Evolutionary conservation across 2,888 invertebrate genomes (phyloP).

Genomic region (Lissonota sp.): DNA sequence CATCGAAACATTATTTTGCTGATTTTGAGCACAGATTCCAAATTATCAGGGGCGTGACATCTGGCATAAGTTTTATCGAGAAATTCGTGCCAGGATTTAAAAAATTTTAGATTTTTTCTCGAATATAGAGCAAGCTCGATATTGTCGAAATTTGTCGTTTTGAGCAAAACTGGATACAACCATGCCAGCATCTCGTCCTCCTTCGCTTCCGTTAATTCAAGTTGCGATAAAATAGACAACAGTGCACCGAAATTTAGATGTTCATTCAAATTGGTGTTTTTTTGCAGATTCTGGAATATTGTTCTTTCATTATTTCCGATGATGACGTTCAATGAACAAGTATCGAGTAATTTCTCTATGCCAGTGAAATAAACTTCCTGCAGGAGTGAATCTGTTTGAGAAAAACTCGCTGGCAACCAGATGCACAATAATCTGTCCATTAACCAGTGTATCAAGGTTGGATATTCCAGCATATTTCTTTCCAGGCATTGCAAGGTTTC

Average conservation of each 20-base stretch:
- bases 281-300: constrained; percentile 2
- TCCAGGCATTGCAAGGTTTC: constrained; percentile 83
- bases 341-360: constrained; percentile 69
- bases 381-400: constrained; percentile 68
- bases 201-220: constrained; percentile 72
- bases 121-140: constrained; percentile 76
- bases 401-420: constrained; percentile 68
- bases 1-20: constrained; percentile 69
- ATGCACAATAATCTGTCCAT: constrained; percentile 76
- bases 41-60: constrained; percentile 59
- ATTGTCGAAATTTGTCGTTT: constrained; percentile 67
- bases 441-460: constrained; percentile 78
- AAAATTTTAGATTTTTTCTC: constrained; percentile 73
- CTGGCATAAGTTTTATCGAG: constrained; percentile 71
- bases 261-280: constrained; percentile 26
- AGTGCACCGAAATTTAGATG: constrained; percentile 63
- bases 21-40: constrained; percentile 71
- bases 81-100: constrained; percentile 75
- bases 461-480: constrained; percentile 84
- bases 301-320: constrained; percentile 16
- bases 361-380: constrained; percentile 75
- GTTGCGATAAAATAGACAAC: constrained; percentile 77
- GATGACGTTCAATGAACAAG: background rate
- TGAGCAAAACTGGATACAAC: constrained; percentile 74
- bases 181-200: constrained; percentile 71